phyloP scores from a whole-genome alignment of 2,113 vertebrate species.

The Maccullochella peelii region DNA sequence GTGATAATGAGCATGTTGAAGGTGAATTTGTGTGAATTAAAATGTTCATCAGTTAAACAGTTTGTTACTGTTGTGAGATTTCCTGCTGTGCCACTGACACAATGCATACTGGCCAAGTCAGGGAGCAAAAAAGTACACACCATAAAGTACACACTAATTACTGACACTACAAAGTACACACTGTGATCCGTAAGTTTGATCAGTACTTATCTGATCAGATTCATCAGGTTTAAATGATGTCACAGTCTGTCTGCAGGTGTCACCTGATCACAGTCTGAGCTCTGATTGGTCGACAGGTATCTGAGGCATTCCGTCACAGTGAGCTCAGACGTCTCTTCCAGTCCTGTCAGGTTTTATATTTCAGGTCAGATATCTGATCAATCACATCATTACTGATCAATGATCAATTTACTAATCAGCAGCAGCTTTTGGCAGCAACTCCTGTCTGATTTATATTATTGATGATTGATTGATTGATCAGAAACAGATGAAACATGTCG shows the following conservation, averaged over 20 bases:
- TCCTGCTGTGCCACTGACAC: no score
- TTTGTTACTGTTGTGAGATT: no score
- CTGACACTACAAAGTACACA: not conserved
- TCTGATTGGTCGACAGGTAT: constrained; percentile 75
- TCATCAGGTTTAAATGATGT: not conserved
- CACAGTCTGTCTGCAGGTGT: not conserved
- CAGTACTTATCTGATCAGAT: not conserved
- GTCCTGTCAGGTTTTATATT: constrained; percentile 69
- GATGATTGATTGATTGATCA: constrained; percentile 2
- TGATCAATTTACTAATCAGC: not conserved
- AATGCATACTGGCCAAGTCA: no score
- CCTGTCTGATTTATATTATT: not conserved
- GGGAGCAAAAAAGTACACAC: no score
- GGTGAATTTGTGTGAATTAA: no score
- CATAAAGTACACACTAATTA: no score
- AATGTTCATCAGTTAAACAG: no score
- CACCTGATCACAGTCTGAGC: constrained; percentile 5
- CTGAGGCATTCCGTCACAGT: constrained; percentile 53
- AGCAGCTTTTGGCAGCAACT: not conserved
- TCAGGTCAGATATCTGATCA: constrained; percentile 75
- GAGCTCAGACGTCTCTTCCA: constrained; percentile 58
- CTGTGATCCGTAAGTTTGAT: not conserved
- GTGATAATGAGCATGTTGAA: no score
- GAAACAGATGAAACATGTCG: not conserved
- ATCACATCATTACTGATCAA: not conserved